phyloP scores from a whole-genome alignment of 2,113 vertebrate genomes.

The Stictonetta naevosa region DNA sequence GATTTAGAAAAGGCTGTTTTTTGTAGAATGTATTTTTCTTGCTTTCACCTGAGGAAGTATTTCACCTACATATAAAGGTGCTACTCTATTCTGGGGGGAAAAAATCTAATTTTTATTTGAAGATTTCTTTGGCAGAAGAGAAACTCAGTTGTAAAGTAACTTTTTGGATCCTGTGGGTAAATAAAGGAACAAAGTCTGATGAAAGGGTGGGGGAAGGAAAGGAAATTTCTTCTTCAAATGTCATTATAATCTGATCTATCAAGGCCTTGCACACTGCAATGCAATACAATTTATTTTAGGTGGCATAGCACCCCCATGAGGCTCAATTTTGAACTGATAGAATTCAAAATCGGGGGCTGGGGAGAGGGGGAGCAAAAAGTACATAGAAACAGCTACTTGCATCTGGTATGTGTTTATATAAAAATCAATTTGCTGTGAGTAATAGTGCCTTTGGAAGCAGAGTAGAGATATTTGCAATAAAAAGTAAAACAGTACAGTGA shows the following conservation, averaged over 20 bases:
- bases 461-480: neutral
- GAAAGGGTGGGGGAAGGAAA: neutral
- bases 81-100: neutral
- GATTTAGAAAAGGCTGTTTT: neutral
- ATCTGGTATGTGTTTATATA: neutral
- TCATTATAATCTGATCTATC: conserved; percentile 22
- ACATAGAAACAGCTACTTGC: neutral
- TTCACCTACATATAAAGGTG: neutral
- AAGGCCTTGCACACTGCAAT: conserved; percentile 20
- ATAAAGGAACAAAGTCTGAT: conserved; percentile 57
- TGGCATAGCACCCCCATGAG: conserved; percentile 78
- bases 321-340: conserved; percentile 37
- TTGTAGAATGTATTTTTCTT: neutral
- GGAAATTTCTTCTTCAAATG: conserved; percentile 34
- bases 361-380: neutral
- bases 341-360: neutral
- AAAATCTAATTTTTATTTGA: conserved; percentile 16
- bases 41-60: neutral
- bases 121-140: conserved; percentile 57
- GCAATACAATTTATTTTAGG: conserved; percentile 36
- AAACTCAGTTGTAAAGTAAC: conserved; percentile 29
- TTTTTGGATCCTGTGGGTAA: conserved; percentile 38
- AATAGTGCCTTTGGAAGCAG: neutral
- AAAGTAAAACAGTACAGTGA: neutral
- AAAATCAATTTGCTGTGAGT: neutral